Base-by-base conservation (phyloP, 2,797 vertebrate genomes). In the Perodicticus potto region DNA sequence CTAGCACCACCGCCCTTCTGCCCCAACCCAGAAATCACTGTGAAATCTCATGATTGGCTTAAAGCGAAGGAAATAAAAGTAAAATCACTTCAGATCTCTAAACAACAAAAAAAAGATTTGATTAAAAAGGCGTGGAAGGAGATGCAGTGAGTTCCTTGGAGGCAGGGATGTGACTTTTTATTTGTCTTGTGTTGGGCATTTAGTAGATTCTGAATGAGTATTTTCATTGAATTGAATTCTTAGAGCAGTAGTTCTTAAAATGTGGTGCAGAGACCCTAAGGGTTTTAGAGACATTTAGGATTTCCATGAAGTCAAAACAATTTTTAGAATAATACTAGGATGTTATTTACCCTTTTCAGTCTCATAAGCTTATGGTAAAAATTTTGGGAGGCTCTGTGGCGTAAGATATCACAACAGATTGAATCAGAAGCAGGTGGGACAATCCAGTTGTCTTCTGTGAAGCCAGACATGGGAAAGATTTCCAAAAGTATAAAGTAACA, bases 161-260 rank as follows among this genome's bases (percentile, higher is more conserved):
- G 67, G 7, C 7, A 16, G 17, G 22, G 61, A 70, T 3, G 10
- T 67, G 14, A n/a, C 69, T 74, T 55, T 89, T 80, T 61, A 87
- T 78, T 65, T 65, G 67, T 83, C 22, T 93, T 74, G 17, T 27
- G 23, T 10, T 80, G 27, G 20, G 27, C 8, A 59, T 92, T 29
- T 19, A 82, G 14, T 77, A 89, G 53, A 27, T 73, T 80, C 40
- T 91, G 73, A 88, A 63, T 69, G n/a, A 63, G 55, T 90, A 69
- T 57, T 55, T 73, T 81, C 45, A 72, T 55, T 84, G 13, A 37
- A 80, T 69, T 88, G 61, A 80, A 86, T 89, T 95, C 37, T 89
- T 80, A 94, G 59, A 86, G 43, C 2, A 20, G 11, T 63, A 70
- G 32, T 86, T 89, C 40, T 82, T 32, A 70, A 94, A 89, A 83